phyloP scores from a whole-genome alignment of 2,113 vertebrate genomes.

The Eolophus roseicapilla region DNA sequence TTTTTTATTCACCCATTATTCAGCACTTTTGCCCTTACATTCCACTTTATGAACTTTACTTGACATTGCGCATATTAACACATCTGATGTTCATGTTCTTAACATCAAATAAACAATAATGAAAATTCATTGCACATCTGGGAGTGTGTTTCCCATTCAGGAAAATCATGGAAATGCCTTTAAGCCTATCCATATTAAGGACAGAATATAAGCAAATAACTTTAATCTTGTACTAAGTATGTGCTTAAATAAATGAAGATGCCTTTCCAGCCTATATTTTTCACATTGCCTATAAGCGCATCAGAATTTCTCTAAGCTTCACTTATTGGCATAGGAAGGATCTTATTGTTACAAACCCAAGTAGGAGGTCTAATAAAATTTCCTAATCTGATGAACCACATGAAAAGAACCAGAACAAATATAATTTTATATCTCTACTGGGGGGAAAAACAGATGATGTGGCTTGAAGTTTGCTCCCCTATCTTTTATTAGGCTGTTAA shows the following conservation, averaged over 20 bases:
- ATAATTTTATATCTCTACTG: slow-evolving; percentile 24
- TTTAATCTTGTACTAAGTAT: slow-evolving; percentile 59
- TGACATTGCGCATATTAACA: background rate
- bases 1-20: background rate
- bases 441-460: background rate
- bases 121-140: slow-evolving; percentile 22
- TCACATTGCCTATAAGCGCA: background rate
- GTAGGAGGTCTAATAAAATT: slow-evolving; percentile 49
- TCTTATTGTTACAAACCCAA: slow-evolving; percentile 24
- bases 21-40: fast-evolving
- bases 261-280: slow-evolving; percentile 25
- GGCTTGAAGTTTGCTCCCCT: slow-evolving; percentile 13
- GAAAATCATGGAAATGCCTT: slow-evolving; percentile 51
- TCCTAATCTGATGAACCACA: slow-evolving; percentile 51
- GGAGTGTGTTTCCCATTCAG: background rate
- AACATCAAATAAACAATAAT: slow-evolving; percentile 30
- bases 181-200: slow-evolving; percentile 52
- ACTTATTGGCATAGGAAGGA: slow-evolving; percentile 13
- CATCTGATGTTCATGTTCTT: background rate
- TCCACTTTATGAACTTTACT: background rate
- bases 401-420: slow-evolving; percentile 25
- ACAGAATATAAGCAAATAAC: slow-evolving; percentile 55
- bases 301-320: slow-evolving; percentile 43
- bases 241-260: slow-evolving; percentile 54
- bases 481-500: slow-evolving; percentile 40